These are phyloP conservation scores for Drosophila quadrilineata DNA, from an alignment of 1,140 invertebrate genomes.

Conservation along the genomic window DNA sequence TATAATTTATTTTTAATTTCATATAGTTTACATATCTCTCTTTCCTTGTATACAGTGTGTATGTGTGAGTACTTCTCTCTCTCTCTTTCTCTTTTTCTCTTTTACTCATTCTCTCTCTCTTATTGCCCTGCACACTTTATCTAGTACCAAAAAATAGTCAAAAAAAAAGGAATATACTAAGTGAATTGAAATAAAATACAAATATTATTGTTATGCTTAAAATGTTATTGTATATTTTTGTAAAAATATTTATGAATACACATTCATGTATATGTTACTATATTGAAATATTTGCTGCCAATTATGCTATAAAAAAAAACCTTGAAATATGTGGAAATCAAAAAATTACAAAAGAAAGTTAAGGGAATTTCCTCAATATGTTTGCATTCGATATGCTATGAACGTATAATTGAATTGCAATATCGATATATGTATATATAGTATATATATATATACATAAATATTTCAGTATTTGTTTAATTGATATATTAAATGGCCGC, in stretches of 20 bases:
- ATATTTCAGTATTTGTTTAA: too few species aligned
- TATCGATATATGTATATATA: too few species aligned
- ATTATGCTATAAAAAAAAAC: slow-evolving; percentile 9
- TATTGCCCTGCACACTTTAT: slow-evolving; percentile 63
- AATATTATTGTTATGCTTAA: slow-evolving; percentile 13
- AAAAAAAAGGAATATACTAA: slow-evolving; percentile 5
- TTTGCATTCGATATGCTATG: slow-evolving; percentile 62
- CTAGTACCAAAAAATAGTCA: background rate
- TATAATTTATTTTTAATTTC: slow-evolving; percentile 4
- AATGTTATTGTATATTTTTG: slow-evolving; percentile 15
- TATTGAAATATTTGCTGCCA: too few species aligned
- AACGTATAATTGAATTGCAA: slow-evolving; percentile 41
- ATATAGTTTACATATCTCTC: background rate
- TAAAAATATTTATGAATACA: slow-evolving; percentile 39
- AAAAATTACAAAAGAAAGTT: slow-evolving; percentile 20
- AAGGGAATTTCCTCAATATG: slow-evolving; percentile 24
- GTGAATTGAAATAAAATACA: slow-evolving; percentile 29
- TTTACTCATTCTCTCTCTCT: slow-evolving; percentile 30
- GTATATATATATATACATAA: slow-evolving; percentile 26
- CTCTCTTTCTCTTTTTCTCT: background rate
- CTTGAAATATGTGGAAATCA: background rate
- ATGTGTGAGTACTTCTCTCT: too few species aligned
- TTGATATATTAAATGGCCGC: slow-evolving; percentile 51
- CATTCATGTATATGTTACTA: background rate
- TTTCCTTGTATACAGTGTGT: too few species aligned